Base-by-base conservation (phyloP, 2,797 vertebrate genomes). In the Smutsia temminckii region DNA sequence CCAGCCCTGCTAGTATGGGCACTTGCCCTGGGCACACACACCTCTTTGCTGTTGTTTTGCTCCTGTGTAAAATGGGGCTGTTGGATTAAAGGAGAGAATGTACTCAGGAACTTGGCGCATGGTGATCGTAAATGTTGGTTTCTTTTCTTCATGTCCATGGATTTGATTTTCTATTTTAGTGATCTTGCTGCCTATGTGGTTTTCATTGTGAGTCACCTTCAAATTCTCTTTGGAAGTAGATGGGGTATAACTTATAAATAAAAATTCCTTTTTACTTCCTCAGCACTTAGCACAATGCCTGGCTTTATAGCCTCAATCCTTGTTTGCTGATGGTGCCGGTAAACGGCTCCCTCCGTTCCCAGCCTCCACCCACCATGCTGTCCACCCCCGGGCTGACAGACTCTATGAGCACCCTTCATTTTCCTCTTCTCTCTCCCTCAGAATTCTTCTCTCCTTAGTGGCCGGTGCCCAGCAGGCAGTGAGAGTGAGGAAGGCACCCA, bases 131-230 rank as follows among this genome's bases (percentile, higher is more conserved):
- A 63, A 12, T 14, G 8, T 5, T 34, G 86, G 59, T 42, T 93
- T 93, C 88, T 81, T 91, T 34, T 79, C 64, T 84, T 71, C 83
- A n/a, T 63, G 75, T 88, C 59, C 79, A 49, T 5, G 51, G 74
- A 64, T 91, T 80, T 95, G 37, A 71, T 81, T 85, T 89, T 91
- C 85, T 71, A 29, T 93, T 92, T 97, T 64, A 25, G 78, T 64
- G 81, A 96, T 97, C 78, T 75, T 94, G 88, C 83, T 85, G 89
- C 91, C 27, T 92, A 29, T 96, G 95, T 94, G 91, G 88, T 91
- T 96, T 97, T 80, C 83, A 80, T 68, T 95, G 91, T 97, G 97
- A 97, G 97, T 97, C 97, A 97, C 95, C 97, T 97, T 94, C 93
- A 81, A 79, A 90, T 93, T 87, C 96, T 96, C 95, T 95, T 84